A percentile compares a stretch with the other conserved stretches of the same genome.
Conservation (phyloP, 2,113 vertebrate species). For the Hucho hucho region DNA sequence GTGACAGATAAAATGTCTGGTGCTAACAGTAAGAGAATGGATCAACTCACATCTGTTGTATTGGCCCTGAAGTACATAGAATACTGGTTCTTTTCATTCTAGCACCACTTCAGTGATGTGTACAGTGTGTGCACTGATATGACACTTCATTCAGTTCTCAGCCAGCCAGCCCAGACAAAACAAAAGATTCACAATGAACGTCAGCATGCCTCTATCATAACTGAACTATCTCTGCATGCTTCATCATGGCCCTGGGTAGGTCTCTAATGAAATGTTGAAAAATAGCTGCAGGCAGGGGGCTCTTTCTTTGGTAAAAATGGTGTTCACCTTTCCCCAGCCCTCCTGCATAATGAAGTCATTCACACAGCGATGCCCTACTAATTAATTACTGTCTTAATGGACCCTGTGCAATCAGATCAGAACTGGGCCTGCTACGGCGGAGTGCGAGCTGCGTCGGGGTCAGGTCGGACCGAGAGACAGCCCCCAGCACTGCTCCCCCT, state of each 20-base stretch:
- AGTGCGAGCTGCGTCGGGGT: conserved; percentile 27
- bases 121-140: conserved; percentile 60
- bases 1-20: no score
- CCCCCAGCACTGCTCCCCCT: conserved; percentile 18
- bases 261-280: conserved; percentile 61
- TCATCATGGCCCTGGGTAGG: conserved; percentile 63
- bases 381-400: conserved; percentile 55
- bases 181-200: conserved; percentile 65
- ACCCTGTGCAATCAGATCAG: conserved; percentile 47
- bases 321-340: neutral
- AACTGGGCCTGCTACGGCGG: conserved; percentile 27
- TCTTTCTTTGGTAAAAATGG: conserved; percentile 61
- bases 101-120: conserved; percentile 37
- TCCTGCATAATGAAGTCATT: conserved; percentile 40
- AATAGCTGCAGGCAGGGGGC: conserved; percentile 52
- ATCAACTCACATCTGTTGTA: neutral
- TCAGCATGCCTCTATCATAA: conserved; percentile 54
- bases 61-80: conserved; percentile 2
- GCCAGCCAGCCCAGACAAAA: conserved; percentile 46
- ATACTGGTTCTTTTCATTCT: conserved; percentile 40
- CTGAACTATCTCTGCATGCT: conserved; percentile 50
- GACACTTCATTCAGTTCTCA: conserved; percentile 41
- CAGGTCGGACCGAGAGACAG: conserved; percentile 25
- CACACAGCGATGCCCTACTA: conserved; percentile 37
- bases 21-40: neutral